Evolutionary conservation across 1,140 invertebrate species (phyloP), one percentile per base, ranked within the genome.

Genomic region (Drosophila orena): DNA sequence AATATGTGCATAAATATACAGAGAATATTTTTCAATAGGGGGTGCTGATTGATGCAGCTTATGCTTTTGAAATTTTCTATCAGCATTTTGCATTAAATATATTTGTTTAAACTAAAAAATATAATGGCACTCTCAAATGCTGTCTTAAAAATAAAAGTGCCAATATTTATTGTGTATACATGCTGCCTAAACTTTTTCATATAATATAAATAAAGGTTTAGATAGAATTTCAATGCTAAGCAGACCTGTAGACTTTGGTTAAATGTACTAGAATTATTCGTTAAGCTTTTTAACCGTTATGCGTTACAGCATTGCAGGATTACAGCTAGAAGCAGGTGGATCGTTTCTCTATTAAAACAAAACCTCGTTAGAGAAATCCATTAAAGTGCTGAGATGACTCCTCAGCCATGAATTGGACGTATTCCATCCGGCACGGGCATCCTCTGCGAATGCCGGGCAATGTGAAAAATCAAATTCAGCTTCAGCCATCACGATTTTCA

Each of bases 61-160:
- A 70, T 88, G 84, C 62, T 59, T 83, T 79, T 83, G 83, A 76
- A 84, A 79, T 64, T 86, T 86, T 79, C 61, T 78, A 55, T 43
- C 40, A 46, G 50, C 40, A 59, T 49, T 54, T 37, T 58, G 64
- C 76, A 69, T 76, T 76, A 72, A 86, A 83, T 88, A 80, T 83
- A 72, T 84, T 88, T 75, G 64, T 75, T 59, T 59, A 77, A 70
- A 57, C 69, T 69, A 84, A 24, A 70, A 66, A 86, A 81, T 73
- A 56, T 35, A 62, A 43, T 38, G 27, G 17, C 38, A 12, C 43
- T 37, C 20, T 24, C 22, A 24, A 3, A 24, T 24, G 4, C 24
- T 30, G 30, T 0, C 30, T 30, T 8, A 35, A 38, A 14, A 38
- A 38, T 38, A 3, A 14, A 38, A 38, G 4, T 37, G 11, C 4